Percentiles rank a stretch among this genome's conserved stretches.
phyloP scores from a whole-genome alignment of 2,113 vertebrate genomes.

The Oryctolagus cuniculus region mOryCun1.1 NC_091432.1:42448001-42448500 shows the following conservation, averaged over 20 bases:
- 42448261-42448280: background rate
- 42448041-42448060: background rate
- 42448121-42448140: background rate
- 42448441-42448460: slow-evolving; percentile 83
- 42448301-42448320: slow-evolving; percentile 4
- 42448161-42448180: background rate
- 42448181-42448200: background rate
- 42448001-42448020: background rate
- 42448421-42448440: slow-evolving; percentile 72
- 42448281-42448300: background rate
- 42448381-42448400: slow-evolving; percentile 74
- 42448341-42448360: slow-evolving; percentile 38
- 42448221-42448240: background rate
- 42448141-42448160: slow-evolving; percentile 5
- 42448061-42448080: background rate
- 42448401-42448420: slow-evolving; percentile 77
- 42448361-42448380: slow-evolving; percentile 55
- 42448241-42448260: background rate
- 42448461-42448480: slow-evolving; percentile 82
- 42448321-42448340: background rate
- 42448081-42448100: background rate
- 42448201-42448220: background rate
- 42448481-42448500: slow-evolving; percentile 82
- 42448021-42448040: background rate
- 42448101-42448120: background rate